Percentiles rank a stretch among this genome's conserved stretches.
Conservation (phyloP, 2,797 vertebrate genomes). For the Philypnodon macrostomus region DNA sequence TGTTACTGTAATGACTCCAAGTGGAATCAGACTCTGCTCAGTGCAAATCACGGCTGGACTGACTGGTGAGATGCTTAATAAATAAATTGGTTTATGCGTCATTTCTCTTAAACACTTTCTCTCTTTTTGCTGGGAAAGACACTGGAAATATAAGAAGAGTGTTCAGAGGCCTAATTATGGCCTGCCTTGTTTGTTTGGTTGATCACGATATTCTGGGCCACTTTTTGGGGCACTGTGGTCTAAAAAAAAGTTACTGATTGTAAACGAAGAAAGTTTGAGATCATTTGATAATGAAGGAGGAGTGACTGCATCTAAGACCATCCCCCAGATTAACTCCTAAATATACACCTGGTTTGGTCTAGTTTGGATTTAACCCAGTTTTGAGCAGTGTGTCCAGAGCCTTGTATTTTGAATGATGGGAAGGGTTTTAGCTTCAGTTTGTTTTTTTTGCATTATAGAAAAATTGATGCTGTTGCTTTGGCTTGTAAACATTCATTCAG, state of each 20-base stretch:
- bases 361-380: too few species aligned
- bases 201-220: constrained; percentile 23
- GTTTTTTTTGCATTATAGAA: too few species aligned
- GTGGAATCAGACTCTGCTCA: constrained; percentile 26
- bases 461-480: too few species aligned
- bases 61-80: constrained; percentile 41
- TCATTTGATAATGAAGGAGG: too few species aligned
- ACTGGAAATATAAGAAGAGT: constrained; percentile 3
- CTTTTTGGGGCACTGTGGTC: constrained; percentile 12
- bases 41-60: constrained; percentile 22
- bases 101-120: constrained; percentile 32
- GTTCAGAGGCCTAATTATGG: constrained; percentile 14
- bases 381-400: too few species aligned
- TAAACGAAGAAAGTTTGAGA: too few species aligned
- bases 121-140: not conserved
- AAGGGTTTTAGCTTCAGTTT: too few species aligned
- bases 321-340: too few species aligned
- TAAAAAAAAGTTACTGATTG: constrained; percentile 3
- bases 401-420: too few species aligned
- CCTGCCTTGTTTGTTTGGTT: constrained; percentile 16
- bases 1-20: constrained; percentile 38
- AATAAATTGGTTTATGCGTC: constrained; percentile 31
- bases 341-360: too few species aligned
- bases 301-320: too few species aligned
- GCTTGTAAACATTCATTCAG: too few species aligned